These are phyloP conservation scores for Scolanthus callimorphus DNA, from an alignment of 92 coral and sea anemone species.

Conservation along the genomic window DNA sequence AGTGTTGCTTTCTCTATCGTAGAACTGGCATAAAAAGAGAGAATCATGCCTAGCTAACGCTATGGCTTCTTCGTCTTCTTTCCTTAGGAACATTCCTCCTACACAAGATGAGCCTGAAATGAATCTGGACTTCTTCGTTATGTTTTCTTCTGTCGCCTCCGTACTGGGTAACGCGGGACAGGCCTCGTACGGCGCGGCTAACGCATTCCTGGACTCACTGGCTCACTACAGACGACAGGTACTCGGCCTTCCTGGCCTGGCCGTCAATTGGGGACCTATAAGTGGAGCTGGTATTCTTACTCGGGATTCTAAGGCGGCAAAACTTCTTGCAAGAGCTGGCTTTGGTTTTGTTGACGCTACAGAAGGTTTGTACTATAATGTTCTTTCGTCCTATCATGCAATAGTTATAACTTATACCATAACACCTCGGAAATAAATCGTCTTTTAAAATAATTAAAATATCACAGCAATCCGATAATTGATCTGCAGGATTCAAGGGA, in stretches of 20 bases:
- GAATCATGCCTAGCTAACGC: too few relatives aligned
- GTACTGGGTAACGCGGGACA: slow-evolving; percentile 39
- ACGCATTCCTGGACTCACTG: slow-evolving; percentile 37
- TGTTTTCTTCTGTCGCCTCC: slow-evolving; percentile 39
- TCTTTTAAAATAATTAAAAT: too few relatives aligned
- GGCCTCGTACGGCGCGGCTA: slow-evolving; percentile 46
- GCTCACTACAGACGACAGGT: slow-evolving; percentile 30
- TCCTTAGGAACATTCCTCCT: slow-evolving; percentile 25
- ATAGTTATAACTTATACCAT: too few relatives aligned
- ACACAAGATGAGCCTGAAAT: slow-evolving; percentile 40
- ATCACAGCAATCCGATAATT: too few relatives aligned
- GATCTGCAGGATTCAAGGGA: too few relatives aligned
- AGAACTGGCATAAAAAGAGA: too few relatives aligned
- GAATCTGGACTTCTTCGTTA: slow-evolving; percentile 49
- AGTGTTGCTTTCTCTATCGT: too few relatives aligned
- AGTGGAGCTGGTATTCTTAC: slow-evolving; percentile 50
- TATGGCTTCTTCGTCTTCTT: too few relatives aligned
- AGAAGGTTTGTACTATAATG: too few relatives aligned
- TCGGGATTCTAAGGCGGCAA: slow-evolving; percentile 16
- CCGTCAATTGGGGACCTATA: slow-evolving; percentile 55
- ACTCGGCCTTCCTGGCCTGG: slow-evolving; percentile 48
- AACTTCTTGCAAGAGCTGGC: slow-evolving; percentile 17
- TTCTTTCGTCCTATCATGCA: too few relatives aligned
- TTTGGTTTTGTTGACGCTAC: slow-evolving; percentile 30
- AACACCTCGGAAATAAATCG: too few relatives aligned